These are phyloP conservation scores for Typhlichthys subterraneus DNA, from an alignment of 2,797 vertebrate genomes.

Conservation along the genomic window DNA sequence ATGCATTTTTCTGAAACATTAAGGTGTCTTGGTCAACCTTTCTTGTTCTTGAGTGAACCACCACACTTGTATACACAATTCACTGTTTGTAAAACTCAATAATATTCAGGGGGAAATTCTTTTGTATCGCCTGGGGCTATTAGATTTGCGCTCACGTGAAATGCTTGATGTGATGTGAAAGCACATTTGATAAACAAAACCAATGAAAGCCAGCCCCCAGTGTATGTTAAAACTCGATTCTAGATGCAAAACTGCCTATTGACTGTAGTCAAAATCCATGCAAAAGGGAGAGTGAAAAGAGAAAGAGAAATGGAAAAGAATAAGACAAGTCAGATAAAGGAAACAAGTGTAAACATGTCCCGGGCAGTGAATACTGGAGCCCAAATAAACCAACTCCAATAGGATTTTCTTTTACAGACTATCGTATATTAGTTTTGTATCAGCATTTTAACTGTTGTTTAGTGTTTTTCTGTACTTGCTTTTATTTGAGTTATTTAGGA, in stretches of 20 bases:
- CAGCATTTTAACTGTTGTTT: too few relatives aligned
- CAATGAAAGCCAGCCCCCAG: constrained; percentile 55
- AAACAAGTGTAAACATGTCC: background rate
- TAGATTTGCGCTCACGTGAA: constrained; percentile 65
- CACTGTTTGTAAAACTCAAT: constrained; percentile 55
- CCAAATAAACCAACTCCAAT: too few relatives aligned
- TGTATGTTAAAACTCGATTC: constrained; percentile 49
- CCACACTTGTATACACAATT: constrained; percentile 43
- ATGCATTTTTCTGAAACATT: constrained; percentile 59
- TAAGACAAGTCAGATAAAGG: constrained; percentile 61
- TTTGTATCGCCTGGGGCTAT: constrained; percentile 58
- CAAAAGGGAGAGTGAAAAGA: constrained; percentile 61
- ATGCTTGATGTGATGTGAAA: constrained; percentile 76
- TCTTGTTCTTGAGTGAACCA: constrained; percentile 43
- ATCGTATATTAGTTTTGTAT: too few relatives aligned
- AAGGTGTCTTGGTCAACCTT: constrained; percentile 47
- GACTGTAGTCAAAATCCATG: constrained; percentile 80
- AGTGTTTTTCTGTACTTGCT: too few relatives aligned
- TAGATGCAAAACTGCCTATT: constrained; percentile 76
- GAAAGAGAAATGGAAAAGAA: constrained; percentile 11
- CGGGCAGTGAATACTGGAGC: too few relatives aligned
- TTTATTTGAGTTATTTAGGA: too few relatives aligned
- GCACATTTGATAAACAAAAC: constrained; percentile 79
- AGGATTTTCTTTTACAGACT: too few relatives aligned
- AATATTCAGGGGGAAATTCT: constrained; percentile 50